Percentiles rank a stretch among this genome's conserved stretches.
Conservation (phyloP, 2,888 invertebrate species). For the Tetropium fuscum region DNA sequence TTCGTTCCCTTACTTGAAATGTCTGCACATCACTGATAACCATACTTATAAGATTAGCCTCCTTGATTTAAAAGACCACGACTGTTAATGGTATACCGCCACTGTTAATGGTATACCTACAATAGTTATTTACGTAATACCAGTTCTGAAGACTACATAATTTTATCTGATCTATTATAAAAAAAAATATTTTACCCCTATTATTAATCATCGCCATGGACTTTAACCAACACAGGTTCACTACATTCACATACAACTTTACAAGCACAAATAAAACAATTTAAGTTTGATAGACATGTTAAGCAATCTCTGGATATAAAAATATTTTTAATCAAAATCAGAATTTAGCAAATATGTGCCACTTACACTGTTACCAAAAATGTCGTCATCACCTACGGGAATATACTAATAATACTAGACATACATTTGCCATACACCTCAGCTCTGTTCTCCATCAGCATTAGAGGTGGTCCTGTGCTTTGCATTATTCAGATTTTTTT, state of each 20-base stretch:
- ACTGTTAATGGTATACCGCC: no score
- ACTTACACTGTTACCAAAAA: background rate
- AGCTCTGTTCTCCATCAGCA: slow-evolving; percentile 8
- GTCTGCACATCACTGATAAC: no score
- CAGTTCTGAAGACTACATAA: no score
- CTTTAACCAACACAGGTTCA: no score
- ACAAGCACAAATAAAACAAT: background rate
- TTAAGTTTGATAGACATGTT: background rate
- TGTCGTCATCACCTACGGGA: background rate
- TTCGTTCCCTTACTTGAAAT: no score
- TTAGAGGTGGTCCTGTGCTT: slow-evolving; percentile 8
- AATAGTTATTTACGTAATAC: no score
- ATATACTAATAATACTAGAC: slow-evolving; percentile 5
- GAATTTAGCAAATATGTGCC: background rate
- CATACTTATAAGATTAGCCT: no score
- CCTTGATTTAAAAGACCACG: no score
- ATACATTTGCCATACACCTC: background rate
- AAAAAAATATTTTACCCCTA: no score
- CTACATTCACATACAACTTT: slow-evolving; percentile 3
- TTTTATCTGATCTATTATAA: no score
- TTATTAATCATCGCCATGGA: no score
- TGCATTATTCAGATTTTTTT: slow-evolving; percentile 7
- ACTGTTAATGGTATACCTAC: no score
- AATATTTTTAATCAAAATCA: background rate
- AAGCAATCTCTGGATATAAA: background rate